Evolutionary conservation across 2,797 vertebrate genomes (phyloP).

Genomic region (Poecilia gillii): DNA sequence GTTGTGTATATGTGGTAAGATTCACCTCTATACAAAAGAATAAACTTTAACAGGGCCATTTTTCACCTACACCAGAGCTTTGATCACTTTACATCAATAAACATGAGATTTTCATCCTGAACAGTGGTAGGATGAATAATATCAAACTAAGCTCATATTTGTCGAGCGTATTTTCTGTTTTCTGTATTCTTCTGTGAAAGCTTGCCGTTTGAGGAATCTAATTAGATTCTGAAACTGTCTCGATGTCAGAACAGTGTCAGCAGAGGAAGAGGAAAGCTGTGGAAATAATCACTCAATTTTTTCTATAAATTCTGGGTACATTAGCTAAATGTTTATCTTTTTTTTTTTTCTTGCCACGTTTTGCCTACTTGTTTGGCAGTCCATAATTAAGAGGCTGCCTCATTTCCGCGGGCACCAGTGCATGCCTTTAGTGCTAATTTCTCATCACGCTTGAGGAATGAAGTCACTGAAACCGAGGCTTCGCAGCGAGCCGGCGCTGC

Average conservation of each 20-base stretch:
- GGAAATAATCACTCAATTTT: background rate
- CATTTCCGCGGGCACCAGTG: conserved; percentile 41
- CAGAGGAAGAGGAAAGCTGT: background rate
- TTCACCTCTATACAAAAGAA: background rate
- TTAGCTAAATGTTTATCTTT: background rate
- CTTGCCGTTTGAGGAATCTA: background rate
- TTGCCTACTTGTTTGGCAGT: conserved; percentile 1
- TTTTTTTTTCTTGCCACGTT: background rate
- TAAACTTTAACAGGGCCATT: background rate
- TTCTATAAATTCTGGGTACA: background rate
- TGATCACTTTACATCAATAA: background rate
- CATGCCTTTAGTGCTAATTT: conserved; percentile 59
- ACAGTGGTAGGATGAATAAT: background rate
- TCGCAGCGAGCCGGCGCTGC: conserved; percentile 18
- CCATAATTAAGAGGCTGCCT: conserved; percentile 5
- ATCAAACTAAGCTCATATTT: background rate
- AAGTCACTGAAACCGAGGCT: conserved; percentile 51
- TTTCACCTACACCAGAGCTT: background rate
- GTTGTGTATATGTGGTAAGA: background rate
- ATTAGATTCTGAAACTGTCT: background rate
- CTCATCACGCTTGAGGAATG: conserved; percentile 63
- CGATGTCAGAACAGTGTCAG: background rate
- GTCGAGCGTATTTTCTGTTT: background rate
- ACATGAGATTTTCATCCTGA: background rate
- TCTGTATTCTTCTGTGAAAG: background rate